Conservation (phyloP, 2,113 vertebrate species). For the Cyprinodon brontotheroides region DNA sequence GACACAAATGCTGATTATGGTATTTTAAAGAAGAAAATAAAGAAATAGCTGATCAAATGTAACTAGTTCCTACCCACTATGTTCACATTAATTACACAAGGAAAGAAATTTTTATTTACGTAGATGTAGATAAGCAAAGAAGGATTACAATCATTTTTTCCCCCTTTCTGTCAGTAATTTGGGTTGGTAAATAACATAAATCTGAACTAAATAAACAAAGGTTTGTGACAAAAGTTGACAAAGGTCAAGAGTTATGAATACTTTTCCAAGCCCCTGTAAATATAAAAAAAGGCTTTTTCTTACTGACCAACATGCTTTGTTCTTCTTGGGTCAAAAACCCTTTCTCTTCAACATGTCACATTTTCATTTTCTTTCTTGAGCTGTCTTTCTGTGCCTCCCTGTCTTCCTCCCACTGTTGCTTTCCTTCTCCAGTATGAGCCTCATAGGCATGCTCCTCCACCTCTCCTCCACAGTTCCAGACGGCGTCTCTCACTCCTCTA, state of each 20-base stretch:
- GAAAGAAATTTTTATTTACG: background rate
- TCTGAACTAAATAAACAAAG: too few species aligned
- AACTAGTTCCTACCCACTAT: background rate
- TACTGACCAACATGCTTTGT: constrained; percentile 6
- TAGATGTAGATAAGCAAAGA: background rate
- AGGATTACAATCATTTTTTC: background rate
- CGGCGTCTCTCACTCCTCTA: constrained; percentile 56
- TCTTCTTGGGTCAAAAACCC: constrained; percentile 8
- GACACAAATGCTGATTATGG: background rate
- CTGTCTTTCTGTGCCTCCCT: background rate
- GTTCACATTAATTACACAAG: background rate
- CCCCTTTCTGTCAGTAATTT: background rate
- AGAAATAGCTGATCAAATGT: too few species aligned
- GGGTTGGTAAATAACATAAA: background rate
- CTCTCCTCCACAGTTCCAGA: constrained; percentile 28
- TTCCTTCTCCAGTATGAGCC: constrained; percentile 10
- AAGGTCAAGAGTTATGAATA: background rate
- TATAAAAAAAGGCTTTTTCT: constrained; percentile 13
- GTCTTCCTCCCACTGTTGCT: constrained; percentile 17
- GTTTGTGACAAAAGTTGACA: background rate
- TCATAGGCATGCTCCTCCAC: constrained; percentile 37
- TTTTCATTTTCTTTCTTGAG: background rate
- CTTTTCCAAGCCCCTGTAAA: background rate
- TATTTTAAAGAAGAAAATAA: too few species aligned
- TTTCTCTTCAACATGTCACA: background rate